Base-by-base conservation (phyloP, 2,888 invertebrate species). In the Cryptocephalus moraei region DNA sequence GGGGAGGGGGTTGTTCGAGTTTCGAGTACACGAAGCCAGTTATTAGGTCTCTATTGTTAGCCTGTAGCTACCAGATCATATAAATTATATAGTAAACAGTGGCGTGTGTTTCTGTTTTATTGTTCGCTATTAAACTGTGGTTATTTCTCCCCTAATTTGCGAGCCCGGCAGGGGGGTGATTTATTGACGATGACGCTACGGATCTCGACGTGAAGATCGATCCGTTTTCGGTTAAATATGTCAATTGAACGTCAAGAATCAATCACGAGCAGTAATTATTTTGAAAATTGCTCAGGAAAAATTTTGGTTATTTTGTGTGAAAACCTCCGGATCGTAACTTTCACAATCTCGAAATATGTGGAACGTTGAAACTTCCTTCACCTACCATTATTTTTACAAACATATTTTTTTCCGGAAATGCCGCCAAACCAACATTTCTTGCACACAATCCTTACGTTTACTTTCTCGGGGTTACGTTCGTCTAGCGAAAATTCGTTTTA, bases 21-120 rank as follows among this genome's bases (percentile, higher is more conserved):
- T 56, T 62, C 65, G 65, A 67, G 67, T 67, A 68, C 65, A 68
- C 65, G 65, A 66, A 67, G 67, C 67, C 66, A 67, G 69, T 69
- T 69, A 68, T 69, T 69, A 68, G 68, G 66, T 62, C 59, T 61
- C 65, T 58, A 70, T 70, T 70, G 69, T 70, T 62, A 59, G 64
- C 64, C 68, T 69, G 70, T 69, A 69, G 67, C 68, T 63, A 69
- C 65, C 69, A 68, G 69, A 69, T 69, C 68, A 64, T 65, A 69
- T 69, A 69, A 69, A 69, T 69, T 69, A 68, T 68, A 67, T 68
- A 67, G 67, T 69, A 68, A 69, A 68, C 68, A 68, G 67, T 67
- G 68, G 67, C 68, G 67, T 68, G 67, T 68, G 68, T 43, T 62
- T 60, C 56, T 50, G 60, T 56, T 61, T 62, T 60, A 64, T 66